A percentile compares a stretch with the other conserved stretches of the same genome.
These are phyloP conservation scores for Cettia cetti DNA, from an alignment of 2,113 vertebrate species.

Conservation along the genomic window DNA sequence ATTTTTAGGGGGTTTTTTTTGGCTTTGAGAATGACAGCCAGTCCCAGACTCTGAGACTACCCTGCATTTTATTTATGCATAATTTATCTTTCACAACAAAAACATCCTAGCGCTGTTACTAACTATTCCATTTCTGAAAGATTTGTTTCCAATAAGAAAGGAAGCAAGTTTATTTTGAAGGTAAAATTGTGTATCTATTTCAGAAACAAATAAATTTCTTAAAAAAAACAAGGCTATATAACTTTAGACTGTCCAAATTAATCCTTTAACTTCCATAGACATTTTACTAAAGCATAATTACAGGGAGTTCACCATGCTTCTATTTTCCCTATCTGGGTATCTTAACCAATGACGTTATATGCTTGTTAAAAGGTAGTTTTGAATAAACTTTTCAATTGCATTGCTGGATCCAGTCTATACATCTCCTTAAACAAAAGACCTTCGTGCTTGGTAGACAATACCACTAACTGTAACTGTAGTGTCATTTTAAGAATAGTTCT, in stretches of 20 bases:
- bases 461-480: neutral
- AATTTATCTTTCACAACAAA: neutral
- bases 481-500: neutral
- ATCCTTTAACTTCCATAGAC: neutral
- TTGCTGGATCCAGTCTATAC: neutral
- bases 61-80: neutral
- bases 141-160: neutral
- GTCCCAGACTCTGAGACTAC: neutral
- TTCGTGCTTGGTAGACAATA: neutral
- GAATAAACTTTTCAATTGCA: neutral
- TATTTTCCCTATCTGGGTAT: neutral
- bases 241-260: neutral
- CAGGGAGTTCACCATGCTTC: neutral
- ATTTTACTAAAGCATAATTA: neutral
- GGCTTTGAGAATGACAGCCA: neutral
- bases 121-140: neutral
- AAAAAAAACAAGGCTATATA: neutral
- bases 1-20: neutral
- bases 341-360: neutral
- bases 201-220: neutral
- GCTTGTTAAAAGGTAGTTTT: neutral
- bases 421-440: neutral
- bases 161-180: neutral
- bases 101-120: neutral
- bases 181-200: neutral